Percentiles rank a stretch among this genome's conserved stretches.
phyloP scores from a whole-genome alignment of 2,888 invertebrate genomes.

The Neria commutata region DNA sequence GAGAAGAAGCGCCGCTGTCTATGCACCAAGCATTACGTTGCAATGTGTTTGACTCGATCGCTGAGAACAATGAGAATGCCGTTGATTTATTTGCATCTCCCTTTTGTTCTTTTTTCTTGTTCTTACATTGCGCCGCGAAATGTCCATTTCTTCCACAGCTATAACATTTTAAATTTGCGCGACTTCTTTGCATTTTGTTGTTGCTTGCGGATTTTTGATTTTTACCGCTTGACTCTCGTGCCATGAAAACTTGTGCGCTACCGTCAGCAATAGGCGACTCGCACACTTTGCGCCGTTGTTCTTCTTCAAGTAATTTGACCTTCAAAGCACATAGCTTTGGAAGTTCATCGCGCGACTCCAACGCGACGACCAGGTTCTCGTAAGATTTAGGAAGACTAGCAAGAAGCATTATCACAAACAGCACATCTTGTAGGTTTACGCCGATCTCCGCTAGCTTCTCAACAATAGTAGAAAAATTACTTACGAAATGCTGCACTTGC shows the following conservation, averaged over 20 bases:
- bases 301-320: constrained; percentile 2
- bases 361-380: constrained; percentile 2
- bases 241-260: constrained; percentile 1
- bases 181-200: background rate
- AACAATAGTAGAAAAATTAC: background rate
- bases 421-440: too few relatives aligned
- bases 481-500: background rate
- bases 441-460: constrained; percentile 3
- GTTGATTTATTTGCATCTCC: background rate
- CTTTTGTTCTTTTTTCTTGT: background rate
- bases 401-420: constrained; percentile 5
- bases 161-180: background rate
- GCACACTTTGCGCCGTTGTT: background rate
- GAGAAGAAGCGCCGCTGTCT: background rate
- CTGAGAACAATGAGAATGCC: background rate
- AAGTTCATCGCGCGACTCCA: background rate
- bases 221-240: background rate
- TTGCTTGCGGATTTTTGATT: background rate
- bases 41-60: background rate
- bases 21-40: background rate
- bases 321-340: background rate
- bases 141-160: background rate
- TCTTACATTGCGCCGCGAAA: background rate
- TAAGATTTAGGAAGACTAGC: background rate
- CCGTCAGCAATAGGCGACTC: background rate